Evolutionary conservation across 2,888 invertebrate species (phyloP).

Genomic region (Meiosimyza decipiens): DNA sequence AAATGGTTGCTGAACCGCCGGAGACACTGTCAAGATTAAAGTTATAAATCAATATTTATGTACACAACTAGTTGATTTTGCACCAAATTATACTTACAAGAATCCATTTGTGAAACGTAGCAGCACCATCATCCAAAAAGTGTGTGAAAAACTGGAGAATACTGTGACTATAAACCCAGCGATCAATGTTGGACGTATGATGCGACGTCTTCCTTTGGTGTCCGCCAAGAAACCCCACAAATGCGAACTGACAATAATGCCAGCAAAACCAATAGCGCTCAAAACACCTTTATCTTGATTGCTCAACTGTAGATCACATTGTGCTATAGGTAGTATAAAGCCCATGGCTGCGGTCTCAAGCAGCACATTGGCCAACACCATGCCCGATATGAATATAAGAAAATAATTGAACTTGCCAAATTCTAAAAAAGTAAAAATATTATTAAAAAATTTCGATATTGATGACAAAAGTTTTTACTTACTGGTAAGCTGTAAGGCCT

Average conservation of each 20-base stretch:
- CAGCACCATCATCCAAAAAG: constrained; percentile 68
- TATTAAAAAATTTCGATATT: constrained; percentile 42
- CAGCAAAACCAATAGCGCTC: constrained; percentile 64
- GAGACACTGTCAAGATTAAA: constrained; percentile 52
- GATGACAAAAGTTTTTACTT: constrained; percentile 25
- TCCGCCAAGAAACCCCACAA: constrained; percentile 72
- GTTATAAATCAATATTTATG: too few relatives aligned
- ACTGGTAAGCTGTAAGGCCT: constrained; percentile 47
- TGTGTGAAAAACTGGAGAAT: constrained; percentile 67
- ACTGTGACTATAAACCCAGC: constrained; percentile 67
- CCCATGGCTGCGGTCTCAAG: constrained; percentile 68
- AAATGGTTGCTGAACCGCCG: constrained; percentile 68
- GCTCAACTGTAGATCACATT: constrained; percentile 65
- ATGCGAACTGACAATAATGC: constrained; percentile 69
- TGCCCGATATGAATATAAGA: constrained; percentile 68
- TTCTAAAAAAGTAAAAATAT: constrained; percentile 54
- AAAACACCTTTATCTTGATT: constrained; percentile 65
- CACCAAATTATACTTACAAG: constrained; percentile 64
- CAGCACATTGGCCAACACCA: constrained; percentile 68
- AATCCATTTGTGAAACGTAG: constrained; percentile 69
- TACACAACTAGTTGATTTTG: too few relatives aligned
- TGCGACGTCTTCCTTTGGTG: constrained; percentile 68
- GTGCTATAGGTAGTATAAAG: constrained; percentile 69
- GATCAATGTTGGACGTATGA: constrained; percentile 67
- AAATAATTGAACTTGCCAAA: constrained; percentile 69